Base-by-base conservation (phyloP, 2,888 invertebrate genomes). In the Tenthredo notha region DNA sequence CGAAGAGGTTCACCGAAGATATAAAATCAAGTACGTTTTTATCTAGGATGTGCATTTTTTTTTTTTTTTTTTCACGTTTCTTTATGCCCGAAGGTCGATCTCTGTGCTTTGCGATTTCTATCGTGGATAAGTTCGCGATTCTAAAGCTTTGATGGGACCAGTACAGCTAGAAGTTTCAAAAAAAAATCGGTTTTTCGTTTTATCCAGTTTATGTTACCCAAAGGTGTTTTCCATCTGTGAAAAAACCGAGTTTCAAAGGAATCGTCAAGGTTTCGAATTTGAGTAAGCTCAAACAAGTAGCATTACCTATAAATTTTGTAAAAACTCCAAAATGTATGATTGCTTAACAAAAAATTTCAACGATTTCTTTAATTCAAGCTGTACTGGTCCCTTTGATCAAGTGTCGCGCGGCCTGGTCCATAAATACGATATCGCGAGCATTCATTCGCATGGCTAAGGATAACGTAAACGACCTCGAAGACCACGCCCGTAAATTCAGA, bases 401-500 rank as follows among this genome's bases (percentile, higher is more conserved):
- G 15, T n/a, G 77, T 77, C 33, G 54, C 29, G 50, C 33, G 77
- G 54, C 54, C 15, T 54, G 77, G 74, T 12, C 40, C 77, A 54
- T 29, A 54, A 29, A 54, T 33, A 15, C n/a, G 47, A 40, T 80
- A 40, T 54, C 25, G 9, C 78, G 78, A n/a, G 29, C 54, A 78
- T n/a, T 78, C 40, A 78, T n/a, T 78, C 61, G 80, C 80, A 25
- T 61, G 40, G 54, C 80, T 61, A 18, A 58, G 80, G 58, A 61
- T 25, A 25, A 80, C 33, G 61, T 21, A 80, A 80, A 61, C 77
- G 80, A 50, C 80, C 80, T 80, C 61, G 80, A 40, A 74, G 72
- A 74, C 72, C 72, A 74, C 72, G 72, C 72, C 72, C 43, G 72
- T 74, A 74, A 74, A 74, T 74, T 77, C 33, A 54, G 54, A 77